phyloP scores from a whole-genome alignment of 30 jellyfish, hydroid and myxozoan species.

The Hydractinia echinata region DNA sequence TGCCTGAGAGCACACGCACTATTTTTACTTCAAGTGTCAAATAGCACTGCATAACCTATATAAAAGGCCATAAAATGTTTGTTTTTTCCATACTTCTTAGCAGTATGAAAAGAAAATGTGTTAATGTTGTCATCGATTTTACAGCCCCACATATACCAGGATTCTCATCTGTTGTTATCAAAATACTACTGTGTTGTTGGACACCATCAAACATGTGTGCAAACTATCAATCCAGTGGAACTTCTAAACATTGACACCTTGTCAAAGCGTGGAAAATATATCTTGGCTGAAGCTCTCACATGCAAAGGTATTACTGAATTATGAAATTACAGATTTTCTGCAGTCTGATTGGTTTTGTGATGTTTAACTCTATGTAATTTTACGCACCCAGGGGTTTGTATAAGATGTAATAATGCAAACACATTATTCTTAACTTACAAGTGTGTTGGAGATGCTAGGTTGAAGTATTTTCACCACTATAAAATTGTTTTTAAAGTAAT shows the following conservation, averaged over 20 bases:
- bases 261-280: conserved; percentile 36
- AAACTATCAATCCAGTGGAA: conserved; percentile 20
- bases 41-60: no score
- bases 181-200: conserved; percentile 38
- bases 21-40: no score
- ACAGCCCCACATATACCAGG: conserved; percentile 39
- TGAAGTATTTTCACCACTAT: no score
- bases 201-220: conserved; percentile 18
- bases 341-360: background rate
- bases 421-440: no score
- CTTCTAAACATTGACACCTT: conserved; percentile 28
- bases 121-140: background rate
- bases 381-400: no score
- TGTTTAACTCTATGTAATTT: background rate
- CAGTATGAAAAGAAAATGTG: background rate
- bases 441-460: no score
- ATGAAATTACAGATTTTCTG: background rate
- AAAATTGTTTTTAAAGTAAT: no score
- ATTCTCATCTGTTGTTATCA: conserved; percentile 42
- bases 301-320: conserved; percentile 33
- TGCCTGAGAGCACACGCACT: no score
- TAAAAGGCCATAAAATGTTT: no score
- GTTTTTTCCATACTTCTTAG: no score
- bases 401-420: no score
- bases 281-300: conserved; percentile 57